Base-by-base conservation (phyloP, 2,113 vertebrate genomes). In the Morphnarchus princeps region DNA sequence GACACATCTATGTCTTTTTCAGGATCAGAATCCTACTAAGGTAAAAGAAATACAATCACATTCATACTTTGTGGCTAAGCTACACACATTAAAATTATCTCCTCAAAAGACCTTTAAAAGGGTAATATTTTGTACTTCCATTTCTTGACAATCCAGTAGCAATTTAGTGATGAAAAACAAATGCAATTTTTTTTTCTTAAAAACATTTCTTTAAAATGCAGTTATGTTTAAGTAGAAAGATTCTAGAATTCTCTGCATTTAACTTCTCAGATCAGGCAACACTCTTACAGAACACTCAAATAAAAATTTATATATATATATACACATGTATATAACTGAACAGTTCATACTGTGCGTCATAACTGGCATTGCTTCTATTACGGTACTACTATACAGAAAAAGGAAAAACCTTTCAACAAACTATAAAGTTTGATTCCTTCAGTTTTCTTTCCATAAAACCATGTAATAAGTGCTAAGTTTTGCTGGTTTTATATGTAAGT, bases 371-470 rank as follows among this genome's bases (percentile, higher is more conserved):
- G 78, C 52, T 91, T 97, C 90, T 95, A 31, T 82, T 88, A 90
- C 17, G 72, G 62, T 21, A 70, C 67, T 77, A 31, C 66, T 42
- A 80, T 3, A 49, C 8, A 92, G 79, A 96, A 94, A 88, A 55
- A 90, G 73, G 57, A 52, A 89, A 84, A 94, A 96, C 93, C 74
- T 96, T 97, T 92, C 94, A 93, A 81, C 54, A 94, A 97, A 90
- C 80, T 81, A 26, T 87, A 96, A 96, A 96, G 47, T 94, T 96
- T 94, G 76, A 95, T 84, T 96, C 91, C 73, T 97, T 69, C 59
- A 59, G 82, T 93, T 97, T 91, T 97, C 93, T 58, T 96, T 90
- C 86, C 66, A 97, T 95, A 92, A 96, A 97, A 87, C 31, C 22
- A 5, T 80, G 69, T 55, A 93, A 15, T 71, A 95, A 94, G 89